Conservation (phyloP, 1,140 invertebrate genomes). For the Zophobas morio region DNA sequence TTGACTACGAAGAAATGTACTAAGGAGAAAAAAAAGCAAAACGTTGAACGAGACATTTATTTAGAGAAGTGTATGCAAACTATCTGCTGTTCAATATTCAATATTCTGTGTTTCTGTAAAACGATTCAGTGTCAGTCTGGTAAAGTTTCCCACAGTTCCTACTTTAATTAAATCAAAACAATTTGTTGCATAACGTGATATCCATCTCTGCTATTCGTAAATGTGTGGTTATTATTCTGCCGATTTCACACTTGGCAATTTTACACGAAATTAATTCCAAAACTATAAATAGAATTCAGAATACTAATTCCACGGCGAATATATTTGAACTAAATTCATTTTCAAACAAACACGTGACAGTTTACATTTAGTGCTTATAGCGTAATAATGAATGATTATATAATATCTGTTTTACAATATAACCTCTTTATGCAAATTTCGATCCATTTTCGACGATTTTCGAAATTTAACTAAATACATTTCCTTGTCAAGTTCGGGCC, state of each 20-base stretch:
- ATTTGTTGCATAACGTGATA: slow-evolving; percentile 7
- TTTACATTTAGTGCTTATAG: background rate
- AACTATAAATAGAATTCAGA: slow-evolving; percentile 15
- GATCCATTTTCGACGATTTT: background rate
- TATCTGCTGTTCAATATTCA: too few species aligned
- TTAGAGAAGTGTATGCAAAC: too few species aligned
- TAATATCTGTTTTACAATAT: too few species aligned
- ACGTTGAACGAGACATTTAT: too few species aligned
- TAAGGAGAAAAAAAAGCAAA: too few species aligned
- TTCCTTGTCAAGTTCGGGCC: too few species aligned
- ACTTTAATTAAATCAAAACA: slow-evolving; percentile 27
- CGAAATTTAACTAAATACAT: too few species aligned
- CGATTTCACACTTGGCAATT: slow-evolving; percentile 7
- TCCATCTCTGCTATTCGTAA: slow-evolving; percentile 6
- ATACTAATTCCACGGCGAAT: background rate
- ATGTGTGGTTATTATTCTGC: slow-evolving; percentile 13
- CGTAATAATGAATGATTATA: background rate
- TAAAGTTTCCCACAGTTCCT: too few species aligned
- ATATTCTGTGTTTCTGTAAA: too few species aligned
- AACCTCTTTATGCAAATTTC: background rate
- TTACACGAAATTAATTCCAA: slow-evolving; percentile 28
- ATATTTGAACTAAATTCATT: slow-evolving; percentile 19
- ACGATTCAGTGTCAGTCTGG: too few species aligned
- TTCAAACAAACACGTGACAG: background rate
- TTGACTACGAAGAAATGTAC: too few species aligned